phyloP scores from a whole-genome alignment of 2,113 vertebrate species.

The Oncorhynchus tshawytscha region DNA sequence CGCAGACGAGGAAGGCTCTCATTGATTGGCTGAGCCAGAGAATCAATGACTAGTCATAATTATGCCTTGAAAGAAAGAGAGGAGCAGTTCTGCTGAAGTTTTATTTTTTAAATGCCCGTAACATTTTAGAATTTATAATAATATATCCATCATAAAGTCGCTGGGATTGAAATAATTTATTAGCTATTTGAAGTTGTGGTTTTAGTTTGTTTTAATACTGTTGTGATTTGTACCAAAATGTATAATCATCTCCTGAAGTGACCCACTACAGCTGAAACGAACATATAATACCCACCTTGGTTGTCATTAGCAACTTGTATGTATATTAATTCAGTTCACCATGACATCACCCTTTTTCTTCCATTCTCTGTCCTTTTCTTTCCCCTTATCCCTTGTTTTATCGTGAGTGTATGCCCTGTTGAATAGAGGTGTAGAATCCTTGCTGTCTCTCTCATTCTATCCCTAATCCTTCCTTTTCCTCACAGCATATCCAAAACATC shows the following conservation, averaged over 20 bases:
- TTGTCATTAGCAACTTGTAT: background rate
- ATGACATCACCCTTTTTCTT: background rate
- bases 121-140: no score
- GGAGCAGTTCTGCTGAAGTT: background rate
- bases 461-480: slow-evolving; percentile 31
- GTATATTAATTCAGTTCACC: background rate
- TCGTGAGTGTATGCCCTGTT: background rate
- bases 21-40: slow-evolving; percentile 10
- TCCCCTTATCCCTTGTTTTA: slow-evolving; percentile 21
- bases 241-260: no score
- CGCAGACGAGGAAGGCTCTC: slow-evolving; percentile 54
- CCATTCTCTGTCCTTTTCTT: background rate
- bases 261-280: no score
- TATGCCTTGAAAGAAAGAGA: slow-evolving; percentile 1
- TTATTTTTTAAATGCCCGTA: background rate
- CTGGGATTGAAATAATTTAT: background rate
- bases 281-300: no score
- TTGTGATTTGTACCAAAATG: background rate
- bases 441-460: slow-evolving; percentile 29
- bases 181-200: background rate
- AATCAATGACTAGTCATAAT: slow-evolving; percentile 46
- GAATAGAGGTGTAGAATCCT: slow-evolving; percentile 22
- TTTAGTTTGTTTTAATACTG: background rate
- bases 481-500: slow-evolving; percentile 45
- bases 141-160: background rate